A percentile compares a stretch with the other conserved stretches of the same genome.
Evolutionary conservation across 1,140 invertebrate species (phyloP).

Genomic region (Elymnias hypermnestra): DNA sequence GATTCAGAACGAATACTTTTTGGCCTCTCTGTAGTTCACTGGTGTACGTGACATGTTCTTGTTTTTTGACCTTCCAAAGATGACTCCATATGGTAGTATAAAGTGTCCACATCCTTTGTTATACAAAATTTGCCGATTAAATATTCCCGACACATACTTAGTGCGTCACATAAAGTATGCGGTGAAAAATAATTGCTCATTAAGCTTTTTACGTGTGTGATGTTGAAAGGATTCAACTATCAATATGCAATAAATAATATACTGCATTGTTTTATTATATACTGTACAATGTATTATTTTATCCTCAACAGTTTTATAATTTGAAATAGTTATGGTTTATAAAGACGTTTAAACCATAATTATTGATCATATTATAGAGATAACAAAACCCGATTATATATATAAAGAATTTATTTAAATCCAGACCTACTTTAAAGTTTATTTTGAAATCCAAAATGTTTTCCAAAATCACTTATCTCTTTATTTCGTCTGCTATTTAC

Average conservation of each 20-base stretch:
- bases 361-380: too few species aligned
- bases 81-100: conserved; percentile 31
- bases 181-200: conserved; percentile 33
- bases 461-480: too few species aligned
- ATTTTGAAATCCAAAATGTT: too few species aligned
- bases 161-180: conserved; percentile 24
- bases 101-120: conserved; percentile 33
- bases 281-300: too few species aligned
- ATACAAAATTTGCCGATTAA: conserved; percentile 27
- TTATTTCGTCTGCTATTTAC: too few species aligned
- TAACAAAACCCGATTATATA: too few species aligned
- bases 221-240: background rate
- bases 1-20: conserved; percentile 9
- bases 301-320: too few species aligned
- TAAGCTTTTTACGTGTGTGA: conserved; percentile 15
- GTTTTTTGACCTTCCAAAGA: conserved; percentile 47
- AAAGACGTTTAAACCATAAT: too few species aligned
- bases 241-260: background rate
- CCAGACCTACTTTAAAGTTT: too few species aligned
- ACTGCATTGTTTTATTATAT: too few species aligned
- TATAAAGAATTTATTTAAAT: too few species aligned
- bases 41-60: conserved; percentile 32
- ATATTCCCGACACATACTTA: conserved; percentile 31
- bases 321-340: too few species aligned
- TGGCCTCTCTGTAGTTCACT: conserved; percentile 4